Conservation (phyloP, 2,113 vertebrate genomes). For the Condylura cristata region DNA sequence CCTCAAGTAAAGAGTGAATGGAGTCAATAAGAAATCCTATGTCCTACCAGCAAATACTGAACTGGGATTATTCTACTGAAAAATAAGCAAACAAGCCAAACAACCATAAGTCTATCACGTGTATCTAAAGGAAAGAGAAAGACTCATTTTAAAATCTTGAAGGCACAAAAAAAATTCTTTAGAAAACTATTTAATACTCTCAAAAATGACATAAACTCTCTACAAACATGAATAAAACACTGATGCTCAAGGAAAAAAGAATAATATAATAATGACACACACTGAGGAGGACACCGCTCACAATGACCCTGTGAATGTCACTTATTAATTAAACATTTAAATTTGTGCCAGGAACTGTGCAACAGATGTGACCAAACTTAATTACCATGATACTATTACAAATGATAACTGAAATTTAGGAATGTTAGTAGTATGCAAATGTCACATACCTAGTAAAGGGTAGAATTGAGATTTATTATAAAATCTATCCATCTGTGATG, state of each 20-base stretch:
- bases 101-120: not conserved
- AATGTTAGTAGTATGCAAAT: not conserved
- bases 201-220: not conserved
- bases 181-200: not conserved
- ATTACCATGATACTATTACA: not conserved
- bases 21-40: not conserved
- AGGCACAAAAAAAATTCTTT: not conserved
- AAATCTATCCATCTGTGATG: not conserved
- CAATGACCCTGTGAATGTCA: not conserved
- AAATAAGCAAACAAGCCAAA: conserved; percentile 5
- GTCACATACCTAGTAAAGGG: not conserved
- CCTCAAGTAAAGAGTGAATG: not conserved
- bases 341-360: not conserved
- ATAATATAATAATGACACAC: not conserved
- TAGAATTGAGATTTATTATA: not conserved
- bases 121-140: not conserved
- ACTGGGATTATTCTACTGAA: not conserved
- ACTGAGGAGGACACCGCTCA: not conserved
- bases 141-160: not conserved
- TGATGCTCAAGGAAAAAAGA: not conserved
- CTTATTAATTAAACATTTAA: not conserved
- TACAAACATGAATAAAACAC: not conserved
- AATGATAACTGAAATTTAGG: not conserved
- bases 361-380: not conserved
- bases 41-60: not conserved